Evolutionary conservation across 2,797 vertebrate genomes (phyloP).

Genomic region (Nyctalus aviator): DNA sequence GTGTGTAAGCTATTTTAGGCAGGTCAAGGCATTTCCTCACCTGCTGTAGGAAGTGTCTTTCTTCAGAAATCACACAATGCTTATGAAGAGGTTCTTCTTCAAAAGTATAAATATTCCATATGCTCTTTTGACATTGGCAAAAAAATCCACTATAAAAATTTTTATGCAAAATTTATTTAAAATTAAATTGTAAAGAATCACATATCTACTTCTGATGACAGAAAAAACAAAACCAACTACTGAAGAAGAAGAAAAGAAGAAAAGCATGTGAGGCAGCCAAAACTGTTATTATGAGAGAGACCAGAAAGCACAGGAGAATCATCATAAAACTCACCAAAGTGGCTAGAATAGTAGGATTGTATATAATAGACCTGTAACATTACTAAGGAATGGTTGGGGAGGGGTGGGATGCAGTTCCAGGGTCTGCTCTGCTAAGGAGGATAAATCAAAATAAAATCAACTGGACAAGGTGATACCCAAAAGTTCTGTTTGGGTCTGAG

Average conservation of each 20-base stretch:
- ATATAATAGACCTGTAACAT: background rate
- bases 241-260: background rate
- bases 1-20: background rate
- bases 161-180: background rate
- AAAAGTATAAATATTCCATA: background rate
- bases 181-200: background rate
- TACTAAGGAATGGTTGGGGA: background rate
- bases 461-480: too few relatives aligned
- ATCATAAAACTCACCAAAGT: slow-evolving; percentile 20
- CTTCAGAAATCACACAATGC: background rate
- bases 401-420: background rate
- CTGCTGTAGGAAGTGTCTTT: background rate
- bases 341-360: background rate
- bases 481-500: too few relatives aligned
- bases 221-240: background rate
- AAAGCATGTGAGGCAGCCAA: background rate
- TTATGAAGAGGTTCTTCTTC: slow-evolving; percentile 8
- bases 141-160: background rate
- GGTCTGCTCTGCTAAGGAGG: background rate
- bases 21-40: background rate
- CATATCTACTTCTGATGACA: background rate
- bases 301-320: slow-evolving; percentile 16
- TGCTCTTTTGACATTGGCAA: slow-evolving; percentile 9
- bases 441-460: background rate
- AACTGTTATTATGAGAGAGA: background rate